Evolutionary conservation across 2,113 vertebrate genomes (phyloP).

Genomic region (Caranx ignobilis): DNA sequence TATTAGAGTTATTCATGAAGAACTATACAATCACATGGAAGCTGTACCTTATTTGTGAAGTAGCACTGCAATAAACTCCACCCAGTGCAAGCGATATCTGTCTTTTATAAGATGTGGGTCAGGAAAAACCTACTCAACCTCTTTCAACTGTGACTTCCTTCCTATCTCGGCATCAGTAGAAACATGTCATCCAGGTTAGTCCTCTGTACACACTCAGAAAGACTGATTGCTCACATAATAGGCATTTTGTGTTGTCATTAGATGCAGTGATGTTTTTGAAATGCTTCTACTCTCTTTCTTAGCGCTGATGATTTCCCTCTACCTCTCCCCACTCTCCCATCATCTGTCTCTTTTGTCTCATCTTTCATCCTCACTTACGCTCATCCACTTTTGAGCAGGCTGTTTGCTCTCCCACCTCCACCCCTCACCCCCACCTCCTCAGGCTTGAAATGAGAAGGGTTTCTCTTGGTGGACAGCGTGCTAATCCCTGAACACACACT

Average conservation of each 20-base stretch:
- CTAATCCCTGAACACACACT: constrained; percentile 64
- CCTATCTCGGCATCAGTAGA: constrained; percentile 16
- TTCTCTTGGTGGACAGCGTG: constrained; percentile 47
- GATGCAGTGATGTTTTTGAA: constrained; percentile 46
- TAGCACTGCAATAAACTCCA: neutral
- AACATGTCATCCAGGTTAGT: constrained; percentile 20
- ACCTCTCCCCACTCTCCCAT: constrained; percentile 3
- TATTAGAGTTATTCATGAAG: neutral
- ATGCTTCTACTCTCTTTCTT: constrained; percentile 43
- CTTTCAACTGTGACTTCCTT: constrained; percentile 25
- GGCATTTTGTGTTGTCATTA: constrained; percentile 54
- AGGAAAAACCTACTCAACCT: constrained; percentile 7
- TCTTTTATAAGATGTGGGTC: neutral
- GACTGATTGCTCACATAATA: constrained; percentile 38
- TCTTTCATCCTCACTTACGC: constrained; percentile 32
- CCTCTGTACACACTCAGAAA: neutral
- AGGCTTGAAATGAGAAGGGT: constrained; percentile 33
- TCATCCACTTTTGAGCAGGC: constrained; percentile 5
- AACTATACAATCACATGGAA: neutral
- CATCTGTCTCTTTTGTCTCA: constrained; percentile 21
- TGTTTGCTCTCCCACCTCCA: constrained; percentile 4
- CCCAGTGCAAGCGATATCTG: neutral
- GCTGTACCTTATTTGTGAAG: neutral
- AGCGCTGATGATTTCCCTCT: constrained; percentile 26
- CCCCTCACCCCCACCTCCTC: neutral